Evolutionary conservation across 2,113 vertebrate genomes (phyloP).

Genomic region (Dromaius novaehollandiae): DNA sequence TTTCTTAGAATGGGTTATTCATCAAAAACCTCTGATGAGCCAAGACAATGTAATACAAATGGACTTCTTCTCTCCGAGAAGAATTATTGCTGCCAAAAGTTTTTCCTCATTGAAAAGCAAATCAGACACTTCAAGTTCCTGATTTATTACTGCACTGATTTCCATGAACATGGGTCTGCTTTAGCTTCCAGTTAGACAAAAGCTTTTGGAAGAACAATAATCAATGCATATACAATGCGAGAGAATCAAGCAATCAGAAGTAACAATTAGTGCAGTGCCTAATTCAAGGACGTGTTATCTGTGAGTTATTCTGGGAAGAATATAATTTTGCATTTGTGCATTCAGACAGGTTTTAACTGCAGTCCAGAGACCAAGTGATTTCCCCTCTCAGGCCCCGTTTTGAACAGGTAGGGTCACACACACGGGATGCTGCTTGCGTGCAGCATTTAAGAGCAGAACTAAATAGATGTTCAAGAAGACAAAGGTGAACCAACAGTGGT

Average conservation of each 20-base stretch:
- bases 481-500: fast-evolving
- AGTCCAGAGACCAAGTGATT: neutral
- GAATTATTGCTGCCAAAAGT: slow-evolving; percentile 60
- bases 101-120: slow-evolving; percentile 74
- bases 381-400: neutral
- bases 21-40: slow-evolving; percentile 63
- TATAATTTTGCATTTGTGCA: neutral
- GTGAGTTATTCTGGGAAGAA: neutral
- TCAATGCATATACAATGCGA: slow-evolving; percentile 53
- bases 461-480: neutral
- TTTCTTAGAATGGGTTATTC: slow-evolving; percentile 66
- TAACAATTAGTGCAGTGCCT: slow-evolving; percentile 32
- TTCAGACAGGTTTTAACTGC: neutral
- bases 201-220: neutral
- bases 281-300: neutral
- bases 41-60: slow-evolving; percentile 67
- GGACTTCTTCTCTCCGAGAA: slow-evolving; percentile 55
- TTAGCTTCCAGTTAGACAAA: slow-evolving; percentile 36
- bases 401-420: neutral
- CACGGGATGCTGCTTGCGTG: neutral
- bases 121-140: slow-evolving; percentile 71
- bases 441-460: neutral
- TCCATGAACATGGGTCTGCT: slow-evolving; percentile 62
- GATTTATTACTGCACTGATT: slow-evolving; percentile 73
- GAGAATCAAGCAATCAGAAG: slow-evolving; percentile 61